Evolutionary conservation across 1,140 invertebrate species (phyloP), one percentile per base, ranked within the genome.

Genomic region (Pissodes strobi): DNA sequence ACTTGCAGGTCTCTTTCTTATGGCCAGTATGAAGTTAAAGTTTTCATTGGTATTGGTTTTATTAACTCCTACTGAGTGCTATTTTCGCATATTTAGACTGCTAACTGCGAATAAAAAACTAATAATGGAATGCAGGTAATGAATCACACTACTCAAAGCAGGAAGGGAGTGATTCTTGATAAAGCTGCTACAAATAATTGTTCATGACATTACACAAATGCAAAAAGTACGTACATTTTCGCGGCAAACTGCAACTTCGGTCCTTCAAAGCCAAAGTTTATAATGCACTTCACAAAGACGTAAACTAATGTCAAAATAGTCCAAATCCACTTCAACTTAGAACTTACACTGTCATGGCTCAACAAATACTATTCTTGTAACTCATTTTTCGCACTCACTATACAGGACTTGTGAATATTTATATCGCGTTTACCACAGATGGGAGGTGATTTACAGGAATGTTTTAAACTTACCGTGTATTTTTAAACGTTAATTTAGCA

Each of bases 281-380:
- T 49, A 25, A 39, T 52, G 22, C 62, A 69, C 60, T 69, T 55
- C 68, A 64, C 64, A 51, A 64, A 58, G 49, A 64, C 15, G 21
- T 56, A 22, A 27, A 66, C 46, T 58, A 60, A 30, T n/a, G 45
- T 51, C 45, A 27, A 68, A 64, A 59, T 41, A 41, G 45, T 57
- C 34, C 52, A 52, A 56, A 62, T 60, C 41, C 69, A 65, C 62
- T 70, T 70, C n/a, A n/a, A n/a, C n/a, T n/a, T n/a, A n/a, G 19
- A 68, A 58, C 62, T 68, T 65, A 68, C 56, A 66, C 66, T 68
- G 69, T 70, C 69, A 70, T 65, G 60, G 66, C 63, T 65, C 56
- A 64, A 69, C 68, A 64, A 68, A 66, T 67, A 65, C 61, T 65
- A 65, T 66, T 64, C 66, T 60, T 38, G 22, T 67, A 67, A 68